These are phyloP conservation scores for Virgularia gustaviana DNA, from an alignment of 92 coral and sea anemone genomes.

Conservation along the genomic window DNA sequence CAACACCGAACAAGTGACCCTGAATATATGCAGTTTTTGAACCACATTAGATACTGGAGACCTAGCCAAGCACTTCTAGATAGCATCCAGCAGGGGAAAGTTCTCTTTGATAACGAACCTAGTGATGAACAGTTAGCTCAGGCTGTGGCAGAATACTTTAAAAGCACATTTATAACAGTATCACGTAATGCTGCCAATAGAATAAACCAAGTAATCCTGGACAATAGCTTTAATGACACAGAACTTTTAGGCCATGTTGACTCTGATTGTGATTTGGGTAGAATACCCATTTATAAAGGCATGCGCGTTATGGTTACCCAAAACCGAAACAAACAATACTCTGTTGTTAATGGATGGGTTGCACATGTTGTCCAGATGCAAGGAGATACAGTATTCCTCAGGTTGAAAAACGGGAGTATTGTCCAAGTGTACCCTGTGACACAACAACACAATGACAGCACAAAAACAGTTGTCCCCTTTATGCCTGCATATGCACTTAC, in stretches of 20 bases:
- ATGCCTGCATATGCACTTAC: conserved; percentile 21
- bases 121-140: not conserved
- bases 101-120: conserved; percentile 8
- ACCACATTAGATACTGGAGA: conserved; percentile 29
- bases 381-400: conserved; percentile 3
- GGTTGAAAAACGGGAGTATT: not conserved
- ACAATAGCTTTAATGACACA: not conserved
- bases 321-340: conserved; percentile 17
- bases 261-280: conserved; percentile 10
- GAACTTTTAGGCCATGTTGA: not conserved
- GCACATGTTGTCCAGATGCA: conserved; percentile 13
- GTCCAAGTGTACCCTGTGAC: conserved; percentile 14
- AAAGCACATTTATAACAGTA: conserved; percentile 4
- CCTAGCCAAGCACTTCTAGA: conserved; percentile 23
- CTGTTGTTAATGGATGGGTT: conserved; percentile 20
- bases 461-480: conserved; percentile 11
- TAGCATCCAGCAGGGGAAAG: conserved; percentile 5
- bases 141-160: not conserved
- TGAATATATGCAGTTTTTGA: not conserved
- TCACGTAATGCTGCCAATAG: conserved; percentile 22
- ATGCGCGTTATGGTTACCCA: conserved; percentile 24
- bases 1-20: conserved; percentile 28
- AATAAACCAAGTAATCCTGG: not conserved
- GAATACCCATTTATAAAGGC: conserved; percentile 2
- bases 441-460: not conserved